Evolutionary conservation across 2,797 vertebrate genomes (phyloP), one percentile per base, ranked within the genome.

Genomic region (Megalops cyprinoides): DNA sequence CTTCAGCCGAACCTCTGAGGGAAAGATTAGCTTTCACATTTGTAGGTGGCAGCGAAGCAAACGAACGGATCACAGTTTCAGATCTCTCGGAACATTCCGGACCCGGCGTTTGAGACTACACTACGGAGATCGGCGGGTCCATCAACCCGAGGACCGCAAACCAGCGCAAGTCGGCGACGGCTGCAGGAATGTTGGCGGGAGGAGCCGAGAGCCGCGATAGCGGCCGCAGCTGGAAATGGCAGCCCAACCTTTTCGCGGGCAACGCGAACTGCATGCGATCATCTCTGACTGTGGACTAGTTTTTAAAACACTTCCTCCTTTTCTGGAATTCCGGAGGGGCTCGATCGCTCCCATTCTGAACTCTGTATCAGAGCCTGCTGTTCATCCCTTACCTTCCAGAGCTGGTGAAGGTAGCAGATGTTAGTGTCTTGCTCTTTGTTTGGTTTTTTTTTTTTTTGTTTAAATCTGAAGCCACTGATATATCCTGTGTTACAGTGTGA

Each of bases 401-500:
- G 90, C 81, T 65, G 80, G 89, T 94, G 93, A 94, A 94, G 94
- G 93, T 93, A 92, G 93, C 92, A 91, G 92, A 85, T 87, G 88
- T 91, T 91, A 83, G 87, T 84, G 90, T 79, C 88, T 87, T 67
- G 65, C 75, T 88, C 87, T 75, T 65, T n/a, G n/a, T n/a, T n/a
- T n/a, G n/a, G n/a, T n/a, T 55, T 85, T 83, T 84, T 74, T 62
- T 83, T 73, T 73, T 51, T 76, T 93, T 90, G 92, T 92, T 93
- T 92, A 92, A 93, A 91, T 91, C 91, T 90, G 90, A 94, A 90
- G 89, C 93, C 93, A 93, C 91, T 95, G 92, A 95, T 89, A 34
- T 37, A 14, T 90, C 87, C 89, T 82, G 91, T 90, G 88, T 87
- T 88, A 85, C 88, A 80, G 89, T 95, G 94, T 95, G 94, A 94